Conservation (phyloP, 2,888 invertebrate genomes). For the Zele albiditarsus region DNA sequence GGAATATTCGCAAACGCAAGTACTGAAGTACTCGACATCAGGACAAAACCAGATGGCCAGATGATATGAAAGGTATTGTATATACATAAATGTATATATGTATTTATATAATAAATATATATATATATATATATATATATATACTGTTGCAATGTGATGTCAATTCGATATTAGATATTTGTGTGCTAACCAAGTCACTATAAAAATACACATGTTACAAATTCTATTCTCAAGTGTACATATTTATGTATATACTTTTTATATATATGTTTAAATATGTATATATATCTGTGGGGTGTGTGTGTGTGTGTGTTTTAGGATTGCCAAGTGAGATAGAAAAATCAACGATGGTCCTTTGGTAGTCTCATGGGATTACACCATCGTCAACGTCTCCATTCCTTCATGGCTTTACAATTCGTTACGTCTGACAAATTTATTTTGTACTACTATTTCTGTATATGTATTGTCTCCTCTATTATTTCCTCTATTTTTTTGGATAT, state of each 20-base stretch:
- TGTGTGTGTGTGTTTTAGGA: not conserved
- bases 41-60: slow-evolving; percentile 5
- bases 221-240: not conserved
- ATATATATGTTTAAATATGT: no score
- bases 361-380: slow-evolving; percentile 1
- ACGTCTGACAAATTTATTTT: slow-evolving; percentile 3
- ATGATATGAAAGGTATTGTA: not conserved
- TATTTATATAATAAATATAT: not conserved
- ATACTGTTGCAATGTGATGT: not conserved
- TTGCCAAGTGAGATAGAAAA: not conserved
- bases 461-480: no score
- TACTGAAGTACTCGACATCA: not conserved
- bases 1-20: not conserved
- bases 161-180: not conserved
- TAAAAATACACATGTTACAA: not conserved
- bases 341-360: not conserved
- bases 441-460: not conserved
- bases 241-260: no score
- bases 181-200: not conserved
- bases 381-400: not conserved
- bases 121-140: not conserved
- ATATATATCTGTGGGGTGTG: no score
- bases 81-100: not conserved
- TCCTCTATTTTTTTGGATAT: no score
- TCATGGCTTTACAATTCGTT: not conserved